Evolutionary conservation across 1,140 invertebrate species (phyloP).

Genomic region (Sarcophaga bullata): DNA sequence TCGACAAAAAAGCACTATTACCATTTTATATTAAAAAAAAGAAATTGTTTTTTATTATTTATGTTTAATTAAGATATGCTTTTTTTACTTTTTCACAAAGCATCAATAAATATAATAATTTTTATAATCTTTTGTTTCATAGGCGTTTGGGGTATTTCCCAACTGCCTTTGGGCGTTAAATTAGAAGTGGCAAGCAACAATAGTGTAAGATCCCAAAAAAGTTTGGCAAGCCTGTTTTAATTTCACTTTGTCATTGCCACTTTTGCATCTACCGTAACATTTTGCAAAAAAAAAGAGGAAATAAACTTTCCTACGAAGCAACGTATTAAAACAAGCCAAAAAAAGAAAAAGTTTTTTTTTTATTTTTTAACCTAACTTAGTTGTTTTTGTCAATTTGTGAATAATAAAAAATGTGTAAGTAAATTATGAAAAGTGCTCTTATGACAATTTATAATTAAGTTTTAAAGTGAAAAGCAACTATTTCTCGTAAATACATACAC

Average conservation of each 20-base stretch:
- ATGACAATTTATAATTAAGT: background rate
- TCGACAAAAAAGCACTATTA: no score
- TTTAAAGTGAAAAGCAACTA: background rate
- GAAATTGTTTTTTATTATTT: no score
- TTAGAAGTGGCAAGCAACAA: background rate
- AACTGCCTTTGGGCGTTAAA: background rate
- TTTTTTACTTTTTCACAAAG: no score
- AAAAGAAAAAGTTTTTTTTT: background rate
- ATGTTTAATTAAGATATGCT: no score
- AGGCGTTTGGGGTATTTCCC: background rate
- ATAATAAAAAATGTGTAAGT: slow-evolving; percentile 20
- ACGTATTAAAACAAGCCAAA: background rate
- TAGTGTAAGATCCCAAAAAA: background rate
- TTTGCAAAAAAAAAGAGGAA: slow-evolving; percentile 23
- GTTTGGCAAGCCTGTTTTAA: slow-evolving; percentile 1
- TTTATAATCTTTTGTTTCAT: no score
- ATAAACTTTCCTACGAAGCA: slow-evolving; percentile 1
- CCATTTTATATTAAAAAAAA: no score
- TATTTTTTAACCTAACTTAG: slow-evolving; percentile 4
- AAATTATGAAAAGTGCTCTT: background rate
- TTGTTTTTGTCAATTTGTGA: slow-evolving; percentile 7
- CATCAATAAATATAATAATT: no score
- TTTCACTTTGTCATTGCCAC: slow-evolving; percentile 17
- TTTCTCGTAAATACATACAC: background rate
- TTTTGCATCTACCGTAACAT: slow-evolving; percentile 17